phyloP scores from a whole-genome alignment of 2,888 invertebrate species.

The Reticulitermes lucifugus region DNA sequence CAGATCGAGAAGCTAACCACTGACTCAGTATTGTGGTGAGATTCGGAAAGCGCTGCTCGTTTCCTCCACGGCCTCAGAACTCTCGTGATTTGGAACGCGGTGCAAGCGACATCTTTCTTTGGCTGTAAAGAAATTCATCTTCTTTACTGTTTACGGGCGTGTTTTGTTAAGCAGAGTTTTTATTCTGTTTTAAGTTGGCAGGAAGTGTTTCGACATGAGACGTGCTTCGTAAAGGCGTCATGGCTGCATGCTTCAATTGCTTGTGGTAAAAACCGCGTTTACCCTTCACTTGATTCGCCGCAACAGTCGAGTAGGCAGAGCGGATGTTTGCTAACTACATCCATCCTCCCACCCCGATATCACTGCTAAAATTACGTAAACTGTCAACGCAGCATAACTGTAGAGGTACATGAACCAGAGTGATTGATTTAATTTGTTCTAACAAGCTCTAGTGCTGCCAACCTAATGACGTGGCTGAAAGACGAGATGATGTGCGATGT shows the following conservation, averaged over 20 bases:
- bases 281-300: conserved; percentile 2
- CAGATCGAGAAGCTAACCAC: too few species aligned
- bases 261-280: not conserved
- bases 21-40: too few species aligned
- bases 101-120: too few species aligned
- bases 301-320: conserved; percentile 3
- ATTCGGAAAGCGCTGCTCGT: too few species aligned
- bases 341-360: not conserved
- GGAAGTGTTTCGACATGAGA: not conserved
- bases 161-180: too few species aligned
- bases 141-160: too few species aligned
- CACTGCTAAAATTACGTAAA: not conserved
- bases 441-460: too few species aligned
- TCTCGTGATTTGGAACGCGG: too few species aligned
- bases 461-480: too few species aligned
- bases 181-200: not conserved
- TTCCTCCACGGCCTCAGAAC: too few species aligned
- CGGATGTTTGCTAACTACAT: conserved; percentile 18
- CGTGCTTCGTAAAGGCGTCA: not conserved
- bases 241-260: not conserved
- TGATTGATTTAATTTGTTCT: conserved; percentile 14
- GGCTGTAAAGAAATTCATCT: too few species aligned
- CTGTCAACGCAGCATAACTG: not conserved
- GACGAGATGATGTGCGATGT: too few species aligned
- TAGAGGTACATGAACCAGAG: not conserved